Evolutionary conservation across 1,140 invertebrate species (phyloP), one percentile per base, ranked within the genome.

Genomic region (Zaprionus taronus): DNA sequence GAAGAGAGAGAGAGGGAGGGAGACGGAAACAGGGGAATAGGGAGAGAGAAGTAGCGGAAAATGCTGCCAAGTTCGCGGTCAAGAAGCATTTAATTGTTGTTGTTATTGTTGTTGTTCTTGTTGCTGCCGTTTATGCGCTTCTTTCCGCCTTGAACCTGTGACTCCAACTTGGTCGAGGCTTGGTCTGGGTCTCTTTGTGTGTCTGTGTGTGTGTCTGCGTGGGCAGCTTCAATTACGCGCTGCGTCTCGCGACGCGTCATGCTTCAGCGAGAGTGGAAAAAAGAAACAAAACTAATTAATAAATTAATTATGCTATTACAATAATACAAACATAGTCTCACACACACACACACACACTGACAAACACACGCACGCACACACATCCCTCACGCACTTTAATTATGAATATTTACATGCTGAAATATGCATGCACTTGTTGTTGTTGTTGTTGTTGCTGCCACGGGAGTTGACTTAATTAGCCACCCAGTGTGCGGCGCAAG

Each of bases 221-320:
- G 81, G 85, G 84, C 85, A 84, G 85, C 74, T 76, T 72, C 85
- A 89, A 89, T 89, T 89, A 89, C 80, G 72, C 84, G 71, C 85
- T 65, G 84, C 26, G 31, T 34, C 31, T 34, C 9, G 24, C 17
- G 44, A 64, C 57, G 51, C 47, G 41, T 64, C 71, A 85, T 67
- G 82, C 81, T 74, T 81, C 72, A 77, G 72, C 63, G 72, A 77
- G 71, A 66, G 47, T 58, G 79, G 62, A 57, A 49, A 73, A 55
- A 65, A 67, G 68, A 57, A 78, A 73, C 53, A 79, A 90, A 85
- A 79, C 77, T 90, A 91, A 90, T 90, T 90, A 90, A 90, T 90
- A 90, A 90, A 90, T 90, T 90, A 90, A 90, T 85, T 90, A 90
- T 90, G 86, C 85, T 73, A 90, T 90, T 90, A 90, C 79, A 91